phyloP scores from a whole-genome alignment of 2,113 vertebrate genomes.

The Syrmaticus mikado region DNA sequence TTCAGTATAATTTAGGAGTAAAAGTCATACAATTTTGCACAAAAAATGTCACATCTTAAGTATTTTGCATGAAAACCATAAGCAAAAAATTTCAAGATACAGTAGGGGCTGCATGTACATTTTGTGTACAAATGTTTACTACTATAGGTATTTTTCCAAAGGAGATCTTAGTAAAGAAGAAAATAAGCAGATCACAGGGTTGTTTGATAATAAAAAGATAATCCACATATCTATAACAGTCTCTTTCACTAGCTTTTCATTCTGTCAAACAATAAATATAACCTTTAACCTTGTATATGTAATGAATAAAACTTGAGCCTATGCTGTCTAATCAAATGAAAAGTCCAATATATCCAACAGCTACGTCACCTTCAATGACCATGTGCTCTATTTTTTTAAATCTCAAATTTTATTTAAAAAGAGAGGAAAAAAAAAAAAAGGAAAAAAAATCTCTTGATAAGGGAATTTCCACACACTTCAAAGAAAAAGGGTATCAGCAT shows the following conservation, averaged over 20 bases:
- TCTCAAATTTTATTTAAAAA: background rate
- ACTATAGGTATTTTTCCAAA: constrained; percentile 2
- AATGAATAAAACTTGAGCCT: constrained; percentile 65
- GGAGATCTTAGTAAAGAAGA: constrained; percentile 47
- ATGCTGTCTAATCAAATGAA: constrained; percentile 40
- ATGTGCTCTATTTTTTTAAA: constrained; percentile 23
- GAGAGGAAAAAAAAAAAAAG: background rate
- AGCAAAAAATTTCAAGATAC: background rate
- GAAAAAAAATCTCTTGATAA: background rate
- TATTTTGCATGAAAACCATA: background rate
- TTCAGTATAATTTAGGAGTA: constrained; percentile 44
- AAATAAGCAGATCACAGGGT: constrained; percentile 66
- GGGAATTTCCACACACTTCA: background rate
- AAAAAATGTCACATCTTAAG: constrained; percentile 15
- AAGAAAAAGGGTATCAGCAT: background rate
- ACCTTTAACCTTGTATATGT: constrained; percentile 56
- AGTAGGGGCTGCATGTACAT: background rate
- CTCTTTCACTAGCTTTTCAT: constrained; percentile 66
- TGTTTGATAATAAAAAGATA: constrained; percentile 58
- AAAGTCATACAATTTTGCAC: constrained; percentile 28
- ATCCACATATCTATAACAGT: constrained; percentile 66
- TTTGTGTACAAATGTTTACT: background rate
- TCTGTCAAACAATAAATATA: constrained; percentile 72
- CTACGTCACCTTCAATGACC: background rate
- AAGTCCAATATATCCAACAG: constrained; percentile 12